Evolutionary conservation across 2,888 invertebrate species (phyloP), one percentile per base, ranked within the genome.

Genomic region (Drosophila rubida): DNA sequence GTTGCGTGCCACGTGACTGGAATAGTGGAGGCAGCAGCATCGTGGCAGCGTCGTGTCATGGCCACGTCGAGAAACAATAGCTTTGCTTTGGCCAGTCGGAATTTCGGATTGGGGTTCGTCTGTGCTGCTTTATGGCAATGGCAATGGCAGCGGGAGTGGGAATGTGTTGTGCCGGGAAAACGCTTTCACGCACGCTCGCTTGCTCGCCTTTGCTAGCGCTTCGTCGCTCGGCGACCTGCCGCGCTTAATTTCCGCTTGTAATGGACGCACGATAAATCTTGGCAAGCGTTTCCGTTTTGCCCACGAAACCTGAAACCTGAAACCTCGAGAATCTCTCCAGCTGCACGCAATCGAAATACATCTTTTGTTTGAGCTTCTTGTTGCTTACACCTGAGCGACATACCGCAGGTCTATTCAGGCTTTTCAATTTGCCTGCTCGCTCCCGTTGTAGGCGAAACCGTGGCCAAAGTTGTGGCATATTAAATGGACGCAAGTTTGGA

Each of bases 171-270:
- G 80, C 69, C 83, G 87, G 82, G 70, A 82, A 87, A 83, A 83
- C 82, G 82, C 87, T 83, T 83, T 83, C 82, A 83, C 80, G 82
- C 82, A 83, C 87, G 82, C 83, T 79, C 85, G 76, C 69, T 60
- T 25, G 25, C 7, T 25, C 25, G 25, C 25, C 25, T 70, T 67
- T 32, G 32, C 41, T 8, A 50, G 73, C 77, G 16, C 41, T 55
- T 54, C 59, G 23, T 45, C 59, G 58, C 59, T 25, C 57, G 76
- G 72, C 78, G 82, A 87, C 78, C 82, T 80, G 89, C 87, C 84
- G 87, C 81, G 88, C 86, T 88, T 88, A 85, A 90, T 90, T 88
- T 90, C 89, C 88, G 89, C 78, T 83, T 79, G 82, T 80, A 90
- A 88, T 89, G 85, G 88, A 71, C 80, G 75, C 69, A 77, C 88